Evolutionary conservation across 1,140 invertebrate genomes (phyloP).

Genomic region (Campodea augens): DNA sequence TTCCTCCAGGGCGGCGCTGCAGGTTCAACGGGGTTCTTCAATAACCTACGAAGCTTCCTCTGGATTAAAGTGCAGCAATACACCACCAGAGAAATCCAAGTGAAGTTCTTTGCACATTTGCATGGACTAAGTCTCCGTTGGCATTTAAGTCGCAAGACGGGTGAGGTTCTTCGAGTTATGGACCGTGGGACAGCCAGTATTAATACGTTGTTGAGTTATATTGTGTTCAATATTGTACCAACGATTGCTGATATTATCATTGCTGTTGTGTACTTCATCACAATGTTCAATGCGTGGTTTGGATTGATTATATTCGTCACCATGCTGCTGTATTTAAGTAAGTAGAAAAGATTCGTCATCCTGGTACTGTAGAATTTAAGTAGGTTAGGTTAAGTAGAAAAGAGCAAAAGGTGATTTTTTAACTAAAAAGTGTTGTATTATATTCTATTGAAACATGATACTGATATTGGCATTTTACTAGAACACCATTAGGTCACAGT

Average conservation of each 20-base stretch:
- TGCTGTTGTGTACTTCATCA: slow-evolving; percentile 77
- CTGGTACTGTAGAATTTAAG: slow-evolving; percentile 7
- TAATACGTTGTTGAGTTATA: slow-evolving; percentile 76
- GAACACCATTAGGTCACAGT: too few relatives aligned
- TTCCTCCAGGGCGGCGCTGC: slow-evolving; percentile 84
- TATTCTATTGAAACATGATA: too few relatives aligned
- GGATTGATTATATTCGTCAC: slow-evolving; percentile 82
- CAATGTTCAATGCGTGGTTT: slow-evolving; percentile 79
- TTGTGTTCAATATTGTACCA: slow-evolving; percentile 70
- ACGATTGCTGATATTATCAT: slow-evolving; percentile 82
- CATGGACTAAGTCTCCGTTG: slow-evolving; percentile 69
- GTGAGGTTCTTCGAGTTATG: slow-evolving; percentile 84
- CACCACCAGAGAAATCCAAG: slow-evolving; percentile 74
- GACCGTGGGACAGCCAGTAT: slow-evolving; percentile 89
- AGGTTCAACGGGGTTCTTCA: slow-evolving; percentile 78
- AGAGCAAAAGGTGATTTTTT: too few relatives aligned
- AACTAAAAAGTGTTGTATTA: too few relatives aligned
- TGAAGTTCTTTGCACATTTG: slow-evolving; percentile 64
- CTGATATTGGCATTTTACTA: too few relatives aligned
- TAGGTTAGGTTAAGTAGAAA: too few relatives aligned
- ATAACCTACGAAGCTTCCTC: slow-evolving; percentile 72
- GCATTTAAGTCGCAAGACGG: slow-evolving; percentile 85
- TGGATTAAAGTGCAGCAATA: slow-evolving; percentile 94
- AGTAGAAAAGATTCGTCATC: slow-evolving; percentile 20
- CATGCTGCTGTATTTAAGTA: slow-evolving; percentile 82